Percentiles rank a stretch among this genome's conserved stretches.
Evolutionary conservation across 2,888 invertebrate genomes (phyloP).

Genomic region (Aleiodes leptofemur): DNA sequence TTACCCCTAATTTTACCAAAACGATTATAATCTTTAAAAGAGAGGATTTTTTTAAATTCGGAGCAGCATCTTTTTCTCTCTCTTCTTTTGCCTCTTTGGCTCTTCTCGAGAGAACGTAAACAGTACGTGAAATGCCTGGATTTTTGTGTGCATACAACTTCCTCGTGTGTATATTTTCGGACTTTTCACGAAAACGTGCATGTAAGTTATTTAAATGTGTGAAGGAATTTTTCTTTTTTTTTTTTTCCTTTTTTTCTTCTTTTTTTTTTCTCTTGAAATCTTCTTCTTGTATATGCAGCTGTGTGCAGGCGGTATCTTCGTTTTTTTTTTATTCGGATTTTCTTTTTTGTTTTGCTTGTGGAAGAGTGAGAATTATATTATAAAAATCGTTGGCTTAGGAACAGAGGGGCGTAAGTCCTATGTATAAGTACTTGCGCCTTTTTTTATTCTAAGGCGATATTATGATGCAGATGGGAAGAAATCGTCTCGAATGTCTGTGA

Average conservation of each 20-base stretch:
- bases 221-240: conserved; percentile 31
- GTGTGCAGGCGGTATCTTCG: conserved; percentile 17
- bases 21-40: not conserved
- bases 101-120: conserved; percentile 65
- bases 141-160: conserved; percentile 44
- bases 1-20: not conserved
- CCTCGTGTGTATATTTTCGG: conserved; percentile 45
- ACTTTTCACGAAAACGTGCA: conserved; percentile 27
- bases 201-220: conserved; percentile 35
- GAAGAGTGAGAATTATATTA: conserved; percentile 25
- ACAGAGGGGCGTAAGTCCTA: too few species aligned
- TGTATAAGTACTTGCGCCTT: too few species aligned
- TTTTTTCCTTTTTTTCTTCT: not conserved
- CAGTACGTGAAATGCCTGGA: conserved; percentile 60
- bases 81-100: conserved; percentile 7
- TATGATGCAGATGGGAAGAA: conserved; percentile 10
- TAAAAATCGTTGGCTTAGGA: too few species aligned
- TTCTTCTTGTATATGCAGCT: conserved; percentile 25
- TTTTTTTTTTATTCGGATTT: conserved; percentile 19
- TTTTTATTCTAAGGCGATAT: not conserved
- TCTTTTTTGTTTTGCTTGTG: conserved; percentile 40
- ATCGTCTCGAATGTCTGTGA: not conserved
- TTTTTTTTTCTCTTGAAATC: conserved; percentile 9
- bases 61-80: not conserved
- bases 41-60: not conserved